These are phyloP conservation scores for Nibea coibor DNA, from an alignment of 2,113 vertebrate species.

Conservation along the genomic window DNA sequence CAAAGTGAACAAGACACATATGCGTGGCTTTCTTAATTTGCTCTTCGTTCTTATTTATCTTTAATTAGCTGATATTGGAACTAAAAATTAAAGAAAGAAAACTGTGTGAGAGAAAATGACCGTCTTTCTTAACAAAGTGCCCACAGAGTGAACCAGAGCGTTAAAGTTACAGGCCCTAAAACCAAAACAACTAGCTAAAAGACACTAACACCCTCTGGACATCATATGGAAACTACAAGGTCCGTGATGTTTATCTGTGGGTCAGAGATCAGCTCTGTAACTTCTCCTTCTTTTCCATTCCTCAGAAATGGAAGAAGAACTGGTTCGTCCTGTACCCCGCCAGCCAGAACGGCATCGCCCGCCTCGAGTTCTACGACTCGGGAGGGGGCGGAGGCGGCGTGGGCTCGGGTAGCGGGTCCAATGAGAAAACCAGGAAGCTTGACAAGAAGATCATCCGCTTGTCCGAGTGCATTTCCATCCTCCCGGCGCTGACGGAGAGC, in stretches of 20 bases:
- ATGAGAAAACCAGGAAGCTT: slow-evolving; percentile 88
- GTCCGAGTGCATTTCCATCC: slow-evolving; percentile 94
- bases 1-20: too few relatives aligned
- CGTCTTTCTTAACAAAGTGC: too few relatives aligned
- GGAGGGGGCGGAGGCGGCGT: slow-evolving; percentile 75
- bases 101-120: too few relatives aligned
- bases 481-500: slow-evolving; percentile 84
- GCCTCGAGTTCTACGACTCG: slow-evolving; percentile 94
- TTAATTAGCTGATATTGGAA: too few relatives aligned
- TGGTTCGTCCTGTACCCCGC: slow-evolving; percentile 94
- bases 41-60: too few relatives aligned
- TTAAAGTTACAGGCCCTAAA: not conserved
- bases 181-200: not conserved
- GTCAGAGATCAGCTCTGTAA: not conserved
- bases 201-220: not conserved
- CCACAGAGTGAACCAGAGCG: not conserved
- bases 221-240: not conserved
- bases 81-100: too few relatives aligned
- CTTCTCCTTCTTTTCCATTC: not conserved
- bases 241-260: not conserved
- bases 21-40: too few relatives aligned
- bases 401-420: slow-evolving; percentile 80
- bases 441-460: slow-evolving; percentile 95
- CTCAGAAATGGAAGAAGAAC: slow-evolving; percentile 95
- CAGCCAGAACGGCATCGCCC: slow-evolving; percentile 93